phyloP scores from a whole-genome alignment of 2,888 invertebrate species.

The Dicroscelio sp. region DNA sequence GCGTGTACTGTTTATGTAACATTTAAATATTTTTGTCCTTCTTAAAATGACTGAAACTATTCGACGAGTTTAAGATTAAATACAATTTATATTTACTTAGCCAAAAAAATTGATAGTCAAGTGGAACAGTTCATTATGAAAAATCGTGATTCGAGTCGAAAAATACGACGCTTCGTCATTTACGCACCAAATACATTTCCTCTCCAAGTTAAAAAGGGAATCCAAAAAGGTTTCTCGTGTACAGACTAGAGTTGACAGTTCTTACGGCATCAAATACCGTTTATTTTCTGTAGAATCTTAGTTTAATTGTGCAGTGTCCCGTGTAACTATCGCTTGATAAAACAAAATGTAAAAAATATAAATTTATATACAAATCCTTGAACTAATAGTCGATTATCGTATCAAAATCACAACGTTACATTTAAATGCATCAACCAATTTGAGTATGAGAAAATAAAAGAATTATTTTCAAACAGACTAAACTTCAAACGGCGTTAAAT shows the following conservation, averaged over 20 bases:
- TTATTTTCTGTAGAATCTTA: conserved; percentile 76
- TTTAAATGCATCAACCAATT: conserved; percentile 52
- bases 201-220: conserved; percentile 44
- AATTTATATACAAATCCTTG: background rate
- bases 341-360: too few relatives aligned
- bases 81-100: too few relatives aligned
- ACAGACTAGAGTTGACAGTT: conserved; percentile 89
- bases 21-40: too few relatives aligned
- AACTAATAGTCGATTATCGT: background rate
- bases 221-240: conserved; percentile 81
- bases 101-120: conserved; percentile 20
- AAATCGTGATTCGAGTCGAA: conserved; percentile 39
- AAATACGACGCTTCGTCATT: too few relatives aligned
- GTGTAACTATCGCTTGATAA: conserved; percentile 14
- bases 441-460: conserved; percentile 24
- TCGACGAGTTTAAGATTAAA: too few relatives aligned
- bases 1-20: too few relatives aligned
- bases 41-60: too few relatives aligned
- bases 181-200: too few relatives aligned
- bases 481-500: background rate
- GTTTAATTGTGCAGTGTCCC: conserved; percentile 85
- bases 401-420: background rate
- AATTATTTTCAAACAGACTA: background rate
- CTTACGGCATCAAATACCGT: conserved; percentile 77
- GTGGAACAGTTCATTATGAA: conserved; percentile 11